Conservation (phyloP, 2,888 invertebrate genomes). For the Melitaea athalia region DNA sequence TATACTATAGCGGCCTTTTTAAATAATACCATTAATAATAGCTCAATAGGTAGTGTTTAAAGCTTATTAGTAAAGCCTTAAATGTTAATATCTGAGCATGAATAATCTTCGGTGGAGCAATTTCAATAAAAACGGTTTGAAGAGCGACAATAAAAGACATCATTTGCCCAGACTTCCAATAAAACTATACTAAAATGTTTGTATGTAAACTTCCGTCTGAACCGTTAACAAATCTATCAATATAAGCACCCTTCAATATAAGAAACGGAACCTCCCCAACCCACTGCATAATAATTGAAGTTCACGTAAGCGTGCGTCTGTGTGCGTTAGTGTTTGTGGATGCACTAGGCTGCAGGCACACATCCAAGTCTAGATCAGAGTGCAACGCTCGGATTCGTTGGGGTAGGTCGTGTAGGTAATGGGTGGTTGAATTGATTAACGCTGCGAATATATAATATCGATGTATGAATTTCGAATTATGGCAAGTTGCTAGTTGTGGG, state of each 20-base stretch:
- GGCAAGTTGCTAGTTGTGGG: neutral
- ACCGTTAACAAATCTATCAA: slow-evolving; percentile 41
- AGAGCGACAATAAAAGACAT: slow-evolving; percentile 10
- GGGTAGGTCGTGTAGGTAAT: slow-evolving; percentile 45
- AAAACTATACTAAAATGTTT: slow-evolving; percentile 35
- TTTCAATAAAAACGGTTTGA: slow-evolving; percentile 1
- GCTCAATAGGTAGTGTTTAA: too few relatives aligned
- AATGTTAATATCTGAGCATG: neutral
- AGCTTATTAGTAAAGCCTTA: too few relatives aligned
- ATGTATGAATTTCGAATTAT: neutral
- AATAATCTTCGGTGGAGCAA: neutral
- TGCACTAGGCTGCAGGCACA: slow-evolving; percentile 48
- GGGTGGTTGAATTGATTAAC: slow-evolving; percentile 28
- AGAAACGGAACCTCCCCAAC: slow-evolving; percentile 39
- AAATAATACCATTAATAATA: too few relatives aligned
- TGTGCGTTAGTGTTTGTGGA: slow-evolving; percentile 49
- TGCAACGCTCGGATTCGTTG: slow-evolving; percentile 57
- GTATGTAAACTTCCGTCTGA: slow-evolving; percentile 42
- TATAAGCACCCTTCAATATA: slow-evolving; percentile 36
- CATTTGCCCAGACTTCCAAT: slow-evolving; percentile 24
- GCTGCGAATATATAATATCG: neutral
- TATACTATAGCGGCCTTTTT: too few relatives aligned
- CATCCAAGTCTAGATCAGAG: slow-evolving; percentile 49
- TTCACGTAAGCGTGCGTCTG: slow-evolving; percentile 48
- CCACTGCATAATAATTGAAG: slow-evolving; percentile 61